Evolutionary conservation across 2,888 invertebrate species (phyloP).

Genomic region (Schizotus pectinicornis): DNA sequence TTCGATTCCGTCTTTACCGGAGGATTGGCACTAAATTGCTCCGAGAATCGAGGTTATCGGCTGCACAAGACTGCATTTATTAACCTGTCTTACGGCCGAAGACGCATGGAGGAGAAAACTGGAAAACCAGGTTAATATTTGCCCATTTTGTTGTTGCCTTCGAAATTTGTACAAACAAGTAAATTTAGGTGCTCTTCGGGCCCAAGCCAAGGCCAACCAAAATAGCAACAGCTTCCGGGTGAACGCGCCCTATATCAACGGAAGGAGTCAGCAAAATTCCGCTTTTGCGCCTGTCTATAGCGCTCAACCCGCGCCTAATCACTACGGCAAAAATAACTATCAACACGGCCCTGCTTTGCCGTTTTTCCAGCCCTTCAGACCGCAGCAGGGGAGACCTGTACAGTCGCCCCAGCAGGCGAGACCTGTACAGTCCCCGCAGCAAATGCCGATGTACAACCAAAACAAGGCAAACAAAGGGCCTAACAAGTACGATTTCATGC

Average conservation of each 20-base stretch:
- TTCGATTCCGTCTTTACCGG: conserved; percentile 81
- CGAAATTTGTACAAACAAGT: no score
- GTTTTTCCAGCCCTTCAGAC: no score
- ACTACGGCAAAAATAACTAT: neutral
- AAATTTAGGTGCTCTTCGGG: conserved; percentile 19
- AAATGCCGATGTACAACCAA: neutral
- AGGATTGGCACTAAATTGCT: conserved; percentile 64
- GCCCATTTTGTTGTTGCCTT: neutral
- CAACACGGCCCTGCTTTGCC: neutral
- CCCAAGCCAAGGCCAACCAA: conserved; percentile 7
- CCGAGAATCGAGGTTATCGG: conserved; percentile 61
- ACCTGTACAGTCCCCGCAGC: neutral
- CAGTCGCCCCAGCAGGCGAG: neutral
- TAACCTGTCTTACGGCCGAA: conserved; percentile 65
- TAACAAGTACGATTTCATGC: conserved; percentile 7
- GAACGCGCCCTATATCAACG: conserved; percentile 2
- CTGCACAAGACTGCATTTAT: conserved; percentile 63
- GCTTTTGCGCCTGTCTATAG: conserved; percentile 25
- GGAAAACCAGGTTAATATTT: conserved; percentile 41
- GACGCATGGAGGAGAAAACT: conserved; percentile 54
- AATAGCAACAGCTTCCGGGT: conserved; percentile 2
- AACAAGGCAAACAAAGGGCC: conserved; percentile 6
- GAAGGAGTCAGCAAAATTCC: conserved; percentile 15
- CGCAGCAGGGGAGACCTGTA: no score
- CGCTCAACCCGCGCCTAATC: conserved; percentile 16